Evolutionary conservation across 2,113 vertebrate species (phyloP).

Genomic region (Rissa tridactyla): DNA sequence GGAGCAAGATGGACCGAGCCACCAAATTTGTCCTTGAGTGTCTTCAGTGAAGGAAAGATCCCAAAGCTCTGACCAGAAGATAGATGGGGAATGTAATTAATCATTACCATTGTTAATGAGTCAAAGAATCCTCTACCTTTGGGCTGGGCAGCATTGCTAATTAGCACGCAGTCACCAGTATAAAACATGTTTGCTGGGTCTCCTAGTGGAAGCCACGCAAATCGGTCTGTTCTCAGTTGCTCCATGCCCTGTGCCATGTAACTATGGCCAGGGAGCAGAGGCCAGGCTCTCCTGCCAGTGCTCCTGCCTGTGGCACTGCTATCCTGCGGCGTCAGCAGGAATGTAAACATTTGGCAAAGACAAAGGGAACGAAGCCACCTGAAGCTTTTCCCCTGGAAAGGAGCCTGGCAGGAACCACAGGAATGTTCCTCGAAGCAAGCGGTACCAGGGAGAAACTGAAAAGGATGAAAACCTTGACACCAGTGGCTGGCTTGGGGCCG

Average conservation of each 20-base stretch:
- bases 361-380: conserved; percentile 49
- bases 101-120: neutral
- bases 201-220: neutral
- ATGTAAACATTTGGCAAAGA: conserved; percentile 32
- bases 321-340: neutral
- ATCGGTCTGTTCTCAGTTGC: neutral
- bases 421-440: conserved; percentile 32
- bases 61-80: neutral
- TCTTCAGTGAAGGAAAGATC: neutral
- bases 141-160: neutral
- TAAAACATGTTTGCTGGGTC: neutral
- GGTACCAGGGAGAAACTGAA: neutral
- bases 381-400: conserved; percentile 40
- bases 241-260: neutral
- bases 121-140: neutral
- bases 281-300: neutral
- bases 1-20: neutral
- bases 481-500: neutral
- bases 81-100: neutral
- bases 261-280: neutral
- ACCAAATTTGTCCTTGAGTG: neutral
- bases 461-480: neutral
- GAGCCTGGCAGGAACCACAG: conserved; percentile 42
- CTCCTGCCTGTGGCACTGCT: neutral
- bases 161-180: neutral